Evolutionary conservation across 2,888 invertebrate genomes (phyloP), one percentile per base, ranked within the genome.

Genomic region (Oithona nana): DNA sequence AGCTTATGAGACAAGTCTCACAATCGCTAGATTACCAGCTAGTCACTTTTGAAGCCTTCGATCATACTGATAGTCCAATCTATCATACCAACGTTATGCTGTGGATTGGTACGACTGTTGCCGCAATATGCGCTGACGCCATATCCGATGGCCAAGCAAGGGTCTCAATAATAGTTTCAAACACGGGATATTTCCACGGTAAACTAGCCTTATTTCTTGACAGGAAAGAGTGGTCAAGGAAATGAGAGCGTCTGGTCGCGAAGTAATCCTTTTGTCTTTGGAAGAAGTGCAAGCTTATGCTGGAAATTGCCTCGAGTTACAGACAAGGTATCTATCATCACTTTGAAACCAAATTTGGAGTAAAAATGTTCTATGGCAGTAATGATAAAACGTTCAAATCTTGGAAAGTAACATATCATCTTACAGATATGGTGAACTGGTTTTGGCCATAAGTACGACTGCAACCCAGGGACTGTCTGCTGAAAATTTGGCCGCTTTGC

Each of bases 71-170:
- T 31, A 31, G 57, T 20, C 31, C 31, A 20, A 57, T 57, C 26
- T 57, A 57, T 26, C 57, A 57, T 26, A 57, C 57, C 22, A 57
- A 57, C 20, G 57, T 57, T 4, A 57, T 57, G 22, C n/a, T 57
- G 20, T 31, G 57, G 22, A 39, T 57, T n/a, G 57, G 57, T 22
- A 22, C 30, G n/a, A 57, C 29, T 4, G 30, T 31, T 20, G 31
- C 31, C 22, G 30, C 22, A 8, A 31, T 57, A 16, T 57, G 57
- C 28, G 24, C 28, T n/a, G 57, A 57, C 6, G 16, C 8, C 39
- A 39, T 39, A 11, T 6, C 39, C 16, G 16, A 39, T 39, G 6
- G 8, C 16, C 6, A 6, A 39, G 16, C 16, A 39, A 39, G 39
- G 39, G 39, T 39, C 6, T 11, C 39, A 39, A n/a, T n/a, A n/a